A percentile compares a stretch with the other conserved stretches of the same genome.
Conservation (phyloP, 2,113 vertebrate genomes). For the Chaenogobius annularis region DNA sequence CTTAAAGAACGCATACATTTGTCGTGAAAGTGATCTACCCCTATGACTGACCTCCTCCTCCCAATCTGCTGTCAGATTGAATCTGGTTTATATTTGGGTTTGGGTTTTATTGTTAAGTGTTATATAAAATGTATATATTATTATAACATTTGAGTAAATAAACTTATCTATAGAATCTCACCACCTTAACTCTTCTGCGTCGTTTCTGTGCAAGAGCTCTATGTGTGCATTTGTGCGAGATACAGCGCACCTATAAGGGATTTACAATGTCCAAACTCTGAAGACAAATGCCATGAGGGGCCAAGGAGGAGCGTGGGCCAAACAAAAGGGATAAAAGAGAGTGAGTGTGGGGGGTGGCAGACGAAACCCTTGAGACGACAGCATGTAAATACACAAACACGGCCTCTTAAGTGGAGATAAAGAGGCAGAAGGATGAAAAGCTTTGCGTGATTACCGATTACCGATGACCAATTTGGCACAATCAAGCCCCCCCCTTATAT, state of each 20-base stretch:
- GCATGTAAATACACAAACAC: conserved; percentile 76
- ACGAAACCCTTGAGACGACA: conserved; percentile 71
- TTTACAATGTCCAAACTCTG: conserved; percentile 49
- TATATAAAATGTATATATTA: no score
- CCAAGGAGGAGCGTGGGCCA: conserved; percentile 12
- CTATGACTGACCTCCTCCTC: no score
- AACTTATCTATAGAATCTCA: background rate
- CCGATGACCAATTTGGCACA: conserved; percentile 73
- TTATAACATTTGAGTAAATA: background rate
- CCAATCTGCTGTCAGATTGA: no score
- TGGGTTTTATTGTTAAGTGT: background rate
- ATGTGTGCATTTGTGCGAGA: conserved; percentile 18
- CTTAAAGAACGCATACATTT: no score
- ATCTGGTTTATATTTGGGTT: no score
- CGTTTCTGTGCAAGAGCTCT: conserved; percentile 43
- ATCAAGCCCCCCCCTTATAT: conserved; percentile 75
- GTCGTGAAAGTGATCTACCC: no score
- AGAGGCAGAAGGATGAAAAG: conserved; percentile 75
- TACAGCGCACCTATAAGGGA: conserved; percentile 33
- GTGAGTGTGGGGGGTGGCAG: conserved; percentile 29
- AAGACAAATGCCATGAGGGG: conserved; percentile 34
- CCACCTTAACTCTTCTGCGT: conserved; percentile 16
- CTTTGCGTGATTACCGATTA: conserved; percentile 77
- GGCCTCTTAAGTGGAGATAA: conserved; percentile 72
- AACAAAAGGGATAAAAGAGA: conserved; percentile 10